Base-by-base conservation (phyloP, 2,797 vertebrate species). In the Clarias pachynema region DNA sequence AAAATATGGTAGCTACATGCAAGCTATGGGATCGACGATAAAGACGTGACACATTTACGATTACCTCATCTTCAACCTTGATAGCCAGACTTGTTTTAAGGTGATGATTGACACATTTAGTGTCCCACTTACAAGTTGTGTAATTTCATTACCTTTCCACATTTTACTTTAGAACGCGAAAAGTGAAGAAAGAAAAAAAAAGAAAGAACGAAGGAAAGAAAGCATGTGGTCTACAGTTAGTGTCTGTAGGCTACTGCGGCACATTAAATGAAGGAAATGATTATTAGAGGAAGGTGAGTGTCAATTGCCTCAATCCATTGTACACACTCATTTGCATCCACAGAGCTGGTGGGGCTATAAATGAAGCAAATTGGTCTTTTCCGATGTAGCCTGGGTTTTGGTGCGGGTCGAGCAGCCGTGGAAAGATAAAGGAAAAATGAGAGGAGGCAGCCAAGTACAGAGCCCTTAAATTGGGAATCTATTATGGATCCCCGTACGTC, bases 401-500 rank as follows among this genome's bases (percentile, higher is more conserved):
- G 31, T 66, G 40, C 75, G 60, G 82, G 62, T 80, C 68, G 37
- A 7, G 18, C 10, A 53, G 75, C 86, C 87, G 79, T 92, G 40
- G 68, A 85, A 88, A 40, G 75, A 63, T 63, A 85, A 85, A 86
- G 87, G 77, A 70, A 84, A 83, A 72, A 81, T n/a, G 29, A 65
- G 75, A 65, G 49, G 20, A 63, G 83, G 59, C 62, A 63, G 34
- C 57, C 37, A 44, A 86, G 75, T 85, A 85, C 80, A 88, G 91
- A 93, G 89, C 91, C 90, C 80, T 87, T 94, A 95, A 95, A 95
- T 95, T 95, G 94, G 94, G 95, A 96, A 96, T 96, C 95, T 96
- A 95, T 96, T 96, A 96, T 93, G 92, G 92, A 94, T 93, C 92
- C 93, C 91, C 84, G 90, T 92, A 91, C 91, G 90, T 93, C 94